Evolutionary conservation across 2,888 invertebrate species (phyloP), one percentile per base, ranked within the genome.

Genomic region (Alloscopus bannaensis): DNA sequence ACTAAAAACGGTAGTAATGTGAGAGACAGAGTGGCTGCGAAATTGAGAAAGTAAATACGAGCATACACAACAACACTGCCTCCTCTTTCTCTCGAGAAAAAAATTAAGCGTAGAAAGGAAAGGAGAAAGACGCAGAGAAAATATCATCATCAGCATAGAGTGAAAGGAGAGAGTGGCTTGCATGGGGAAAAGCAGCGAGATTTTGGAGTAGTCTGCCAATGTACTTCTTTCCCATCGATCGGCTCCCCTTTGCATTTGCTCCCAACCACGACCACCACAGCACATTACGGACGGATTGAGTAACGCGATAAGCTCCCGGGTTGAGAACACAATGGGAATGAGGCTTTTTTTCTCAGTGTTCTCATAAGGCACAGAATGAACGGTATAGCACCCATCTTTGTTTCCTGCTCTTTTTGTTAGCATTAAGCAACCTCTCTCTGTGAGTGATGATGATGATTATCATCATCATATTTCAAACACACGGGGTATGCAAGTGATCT

Each of bases 211-310:
- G 18, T 52, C 66, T 50, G 66, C 31, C 22, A n/a, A n/a, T n/a
- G n/a, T n/a, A 11, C 28, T 66, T 66, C 66, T 66, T 66, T 66
- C 28, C 28, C 66, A 66, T 66, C 66, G 66, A 66, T 66, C 60
- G 60, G 60, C n/a, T n/a, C n/a, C 31, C n/a, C 3, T 66, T 29
- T 22, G 24, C 52, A 36, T 36, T 60, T 3, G n/a, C 13, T 6
- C 8, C 36, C 8, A 36, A 36, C 36, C 6, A 8, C 6, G 6
- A 36, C 13, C 6, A 8, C 6, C 36, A 36, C 13, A 36, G 6
- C 6, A 8, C 6, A 6, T 8, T 36, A 36, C 36, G 13, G 36
- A 36, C 36, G 6, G 8, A 36, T 13, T 36, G 36, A n/a, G 36
- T 8, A 36, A 36, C 6, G 36, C 8, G 36, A 36, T 36, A 36